Percentiles rank a stretch among this genome's conserved stretches.
Conservation (phyloP, 2,797 vertebrate genomes). For the Enteromius anoplus region DNA sequence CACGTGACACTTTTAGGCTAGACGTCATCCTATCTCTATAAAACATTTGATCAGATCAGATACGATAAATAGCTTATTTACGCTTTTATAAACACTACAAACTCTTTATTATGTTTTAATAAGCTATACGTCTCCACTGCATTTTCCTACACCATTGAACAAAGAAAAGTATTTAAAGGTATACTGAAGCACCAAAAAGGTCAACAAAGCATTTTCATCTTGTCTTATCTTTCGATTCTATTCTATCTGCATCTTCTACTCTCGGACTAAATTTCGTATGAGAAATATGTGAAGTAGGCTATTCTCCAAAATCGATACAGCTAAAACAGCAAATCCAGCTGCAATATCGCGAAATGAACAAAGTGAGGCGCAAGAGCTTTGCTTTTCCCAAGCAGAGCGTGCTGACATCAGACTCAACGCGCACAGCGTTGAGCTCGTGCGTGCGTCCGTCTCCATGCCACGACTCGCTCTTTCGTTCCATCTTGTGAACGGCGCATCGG, state of each 20-base stretch:
- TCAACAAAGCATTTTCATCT: background rate
- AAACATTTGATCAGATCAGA: background rate
- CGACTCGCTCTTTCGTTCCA: constrained; percentile 82
- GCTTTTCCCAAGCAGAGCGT: constrained; percentile 64
- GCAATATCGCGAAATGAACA: constrained; percentile 59
- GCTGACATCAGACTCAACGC: constrained; percentile 80
- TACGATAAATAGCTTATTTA: background rate
- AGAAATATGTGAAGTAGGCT: background rate
- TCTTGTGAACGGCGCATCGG: constrained; percentile 73
- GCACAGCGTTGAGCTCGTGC: constrained; percentile 74
- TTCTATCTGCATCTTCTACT: background rate
- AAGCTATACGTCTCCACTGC: background rate
- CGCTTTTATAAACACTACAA: background rate
- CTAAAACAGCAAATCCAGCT: constrained; percentile 40
- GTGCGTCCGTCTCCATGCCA: constrained; percentile 78
- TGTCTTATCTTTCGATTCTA: too few species aligned
- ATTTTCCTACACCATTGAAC: background rate
- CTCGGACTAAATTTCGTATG: background rate
- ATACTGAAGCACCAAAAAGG: background rate
- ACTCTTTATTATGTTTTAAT: background rate
- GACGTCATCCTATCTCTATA: too few species aligned
- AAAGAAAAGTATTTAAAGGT: background rate
- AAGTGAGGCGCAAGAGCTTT: constrained; percentile 62
- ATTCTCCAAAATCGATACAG: background rate
- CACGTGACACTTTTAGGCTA: background rate